Percentiles rank a stretch among this genome's conserved stretches.
Evolutionary conservation across 2,888 invertebrate species (phyloP).

Genomic region (Piscicola geometra): DNA sequence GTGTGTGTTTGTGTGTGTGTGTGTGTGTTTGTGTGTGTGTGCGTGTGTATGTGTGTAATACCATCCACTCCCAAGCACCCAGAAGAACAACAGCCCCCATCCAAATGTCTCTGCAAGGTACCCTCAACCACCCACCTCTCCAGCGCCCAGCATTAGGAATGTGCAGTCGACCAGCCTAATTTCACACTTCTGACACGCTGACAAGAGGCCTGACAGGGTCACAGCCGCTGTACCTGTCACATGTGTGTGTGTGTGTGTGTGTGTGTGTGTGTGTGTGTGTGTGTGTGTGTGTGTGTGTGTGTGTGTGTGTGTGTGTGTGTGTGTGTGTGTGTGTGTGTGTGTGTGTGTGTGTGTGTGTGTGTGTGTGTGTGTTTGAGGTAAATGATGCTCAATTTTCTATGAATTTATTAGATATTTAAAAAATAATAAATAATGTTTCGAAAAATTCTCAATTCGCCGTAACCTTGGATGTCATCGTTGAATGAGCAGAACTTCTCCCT

Average conservation of each 20-base stretch:
- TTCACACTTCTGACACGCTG: slow-evolving; percentile 77
- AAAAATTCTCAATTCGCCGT: neutral
- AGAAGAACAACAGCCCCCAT: no score
- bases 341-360: no score
- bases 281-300: no score
- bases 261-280: no score
- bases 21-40: no score
- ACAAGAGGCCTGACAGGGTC: slow-evolving; percentile 85
- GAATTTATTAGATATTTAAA: slow-evolving; percentile 4
- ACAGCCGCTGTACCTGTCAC: slow-evolving; percentile 73
- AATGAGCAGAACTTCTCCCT: slow-evolving; percentile 84
- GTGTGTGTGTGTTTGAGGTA: no score
- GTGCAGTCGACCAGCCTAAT: slow-evolving; percentile 76
- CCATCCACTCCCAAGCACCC: neutral
- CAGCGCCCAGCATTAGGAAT: slow-evolving; percentile 91
- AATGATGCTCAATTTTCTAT: no score
- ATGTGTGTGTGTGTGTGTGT: neutral
- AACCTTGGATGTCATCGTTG: slow-evolving; percentile 96
- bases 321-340: no score
- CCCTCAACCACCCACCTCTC: slow-evolving; percentile 66
- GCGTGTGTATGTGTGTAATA: neutral
- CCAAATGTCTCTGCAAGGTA: no score
- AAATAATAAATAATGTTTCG: neutral
- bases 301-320: no score
- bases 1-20: no score